Conservation (phyloP, 2,113 vertebrate genomes). For the Rhinolophus sinicus region DNA sequence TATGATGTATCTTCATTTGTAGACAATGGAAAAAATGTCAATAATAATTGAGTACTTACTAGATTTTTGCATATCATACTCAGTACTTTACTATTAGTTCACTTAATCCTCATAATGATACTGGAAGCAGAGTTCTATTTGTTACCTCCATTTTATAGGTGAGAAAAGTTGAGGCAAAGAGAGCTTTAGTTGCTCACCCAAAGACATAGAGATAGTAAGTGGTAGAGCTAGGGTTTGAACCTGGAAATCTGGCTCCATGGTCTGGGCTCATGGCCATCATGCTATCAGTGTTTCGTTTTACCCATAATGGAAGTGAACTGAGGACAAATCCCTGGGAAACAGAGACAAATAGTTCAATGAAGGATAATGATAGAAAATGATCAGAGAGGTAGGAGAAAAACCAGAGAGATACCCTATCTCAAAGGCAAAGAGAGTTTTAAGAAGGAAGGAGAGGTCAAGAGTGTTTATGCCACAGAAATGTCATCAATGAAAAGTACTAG, state of each 20-base stretch:
- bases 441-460: not conserved
- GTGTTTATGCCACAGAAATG: not conserved
- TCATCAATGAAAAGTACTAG: not conserved
- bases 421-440: conserved; percentile 33
- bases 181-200: not conserved
- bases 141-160: not conserved
- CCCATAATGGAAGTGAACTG: not conserved
- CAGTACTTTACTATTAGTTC: not conserved
- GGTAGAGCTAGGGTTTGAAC: not conserved
- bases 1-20: not conserved
- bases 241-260: not conserved
- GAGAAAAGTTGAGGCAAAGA: not conserved
- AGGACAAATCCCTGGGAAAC: not conserved
- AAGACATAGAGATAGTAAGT: not conserved
- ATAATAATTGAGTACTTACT: not conserved
- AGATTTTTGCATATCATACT: not conserved
- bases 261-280: not conserved
- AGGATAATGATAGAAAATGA: not conserved
- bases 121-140: not conserved
- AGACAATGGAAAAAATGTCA: not conserved
- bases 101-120: not conserved
- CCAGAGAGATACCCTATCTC: not conserved
- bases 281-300: not conserved
- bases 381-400: not conserved
- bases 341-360: not conserved